phyloP scores from a whole-genome alignment of 2,888 invertebrate genomes.

The Adineta ricciae region DNA sequence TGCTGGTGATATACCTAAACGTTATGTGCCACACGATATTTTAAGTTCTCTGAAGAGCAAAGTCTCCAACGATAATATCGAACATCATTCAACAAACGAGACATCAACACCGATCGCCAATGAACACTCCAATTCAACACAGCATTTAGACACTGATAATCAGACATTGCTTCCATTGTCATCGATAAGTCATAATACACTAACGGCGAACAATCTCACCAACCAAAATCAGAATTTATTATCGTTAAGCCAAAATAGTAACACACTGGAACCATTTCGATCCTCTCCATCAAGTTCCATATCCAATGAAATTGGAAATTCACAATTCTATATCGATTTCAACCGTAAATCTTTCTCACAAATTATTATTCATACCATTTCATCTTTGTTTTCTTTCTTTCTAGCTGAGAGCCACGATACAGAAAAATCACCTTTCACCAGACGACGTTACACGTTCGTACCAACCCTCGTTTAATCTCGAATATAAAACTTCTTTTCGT shows the following conservation, averaged over 20 bases:
- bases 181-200: neutral
- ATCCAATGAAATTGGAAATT: neutral
- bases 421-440: neutral
- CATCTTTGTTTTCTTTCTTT: neutral
- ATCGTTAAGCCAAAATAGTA: neutral
- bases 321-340: neutral
- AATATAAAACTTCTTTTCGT: neutral
- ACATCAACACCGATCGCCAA: neutral
- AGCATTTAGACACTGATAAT: neutral
- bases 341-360: neutral
- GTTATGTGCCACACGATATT: neutral
- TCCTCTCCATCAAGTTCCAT: neutral
- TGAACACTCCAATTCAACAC: neutral
- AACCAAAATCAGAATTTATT: neutral
- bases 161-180: neutral
- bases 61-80: neutral
- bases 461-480: neutral
- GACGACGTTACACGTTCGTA: neutral
- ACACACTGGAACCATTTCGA: neutral
- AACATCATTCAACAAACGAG: neutral
- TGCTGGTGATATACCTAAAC: neutral
- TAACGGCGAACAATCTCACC: neutral
- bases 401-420: neutral
- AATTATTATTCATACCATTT: neutral
- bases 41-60: neutral